Conservation (phyloP, 2,888 invertebrate species). For the Tinea trinotella region DNA sequence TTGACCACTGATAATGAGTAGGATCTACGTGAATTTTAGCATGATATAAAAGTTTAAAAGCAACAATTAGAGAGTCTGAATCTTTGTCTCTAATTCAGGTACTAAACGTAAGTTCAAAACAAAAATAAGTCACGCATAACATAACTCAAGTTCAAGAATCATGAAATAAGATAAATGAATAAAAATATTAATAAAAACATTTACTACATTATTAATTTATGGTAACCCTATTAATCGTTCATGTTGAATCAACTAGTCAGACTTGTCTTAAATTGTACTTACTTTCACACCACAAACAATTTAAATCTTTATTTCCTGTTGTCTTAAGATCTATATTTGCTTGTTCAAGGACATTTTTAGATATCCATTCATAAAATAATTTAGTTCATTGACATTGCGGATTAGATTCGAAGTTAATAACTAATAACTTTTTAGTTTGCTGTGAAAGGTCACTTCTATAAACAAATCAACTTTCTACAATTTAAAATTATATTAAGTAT, state of each 20-base stretch:
- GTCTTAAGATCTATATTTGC: not conserved
- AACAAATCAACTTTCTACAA: conserved; percentile 1
- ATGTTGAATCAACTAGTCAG: conserved; percentile 1
- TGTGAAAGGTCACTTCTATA: conserved; percentile 4
- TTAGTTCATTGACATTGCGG: conserved; percentile 18
- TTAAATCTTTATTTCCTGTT: not conserved
- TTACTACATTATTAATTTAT: not conserved
- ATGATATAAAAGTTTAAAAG: too few species aligned
- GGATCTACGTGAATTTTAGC: too few species aligned
- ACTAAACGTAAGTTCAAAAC: too few species aligned
- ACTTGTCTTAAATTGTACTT: not conserved
- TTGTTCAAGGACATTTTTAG: not conserved
- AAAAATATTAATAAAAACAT: too few species aligned
- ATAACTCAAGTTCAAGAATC: too few species aligned
- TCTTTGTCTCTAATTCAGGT: too few species aligned
- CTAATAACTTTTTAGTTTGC: conserved; percentile 11
- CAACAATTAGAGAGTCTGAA: too few species aligned
- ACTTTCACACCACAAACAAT: not conserved
- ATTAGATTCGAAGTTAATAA: conserved; percentile 13
- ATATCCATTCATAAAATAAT: conserved; percentile 1
- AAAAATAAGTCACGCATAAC: too few species aligned
- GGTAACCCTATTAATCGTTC: not conserved
- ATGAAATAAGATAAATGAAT: too few species aligned
- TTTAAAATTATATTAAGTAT: not conserved
- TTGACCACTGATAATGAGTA: too few species aligned